phyloP scores from a whole-genome alignment of 1,140 invertebrate genomes.

The Tetranychus cinnabarinus region DNA sequence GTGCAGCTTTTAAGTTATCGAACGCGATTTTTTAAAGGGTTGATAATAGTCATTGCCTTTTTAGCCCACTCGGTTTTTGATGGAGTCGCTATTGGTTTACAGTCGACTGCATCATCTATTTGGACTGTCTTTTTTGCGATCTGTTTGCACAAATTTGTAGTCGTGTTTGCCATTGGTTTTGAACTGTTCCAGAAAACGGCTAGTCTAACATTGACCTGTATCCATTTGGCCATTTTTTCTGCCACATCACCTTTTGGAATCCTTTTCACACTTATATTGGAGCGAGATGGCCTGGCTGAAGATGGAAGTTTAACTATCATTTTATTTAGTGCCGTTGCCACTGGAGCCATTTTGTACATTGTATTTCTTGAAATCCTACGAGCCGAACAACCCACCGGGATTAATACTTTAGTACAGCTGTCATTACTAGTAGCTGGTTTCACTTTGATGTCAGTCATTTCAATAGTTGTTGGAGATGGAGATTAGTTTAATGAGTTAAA shows the following conservation, averaged over 20 bases:
- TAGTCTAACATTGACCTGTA: no score
- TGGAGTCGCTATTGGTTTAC: conserved; percentile 54
- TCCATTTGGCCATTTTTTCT: background rate
- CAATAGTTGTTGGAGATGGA: background rate
- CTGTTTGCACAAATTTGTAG: conserved; percentile 35
- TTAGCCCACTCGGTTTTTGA: conserved; percentile 77
- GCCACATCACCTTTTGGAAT: background rate
- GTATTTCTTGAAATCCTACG: conserved; percentile 72
- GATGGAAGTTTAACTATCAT: conserved; percentile 10
- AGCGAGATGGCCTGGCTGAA: background rate
- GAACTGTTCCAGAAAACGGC: background rate
- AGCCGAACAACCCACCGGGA: conserved; percentile 14
- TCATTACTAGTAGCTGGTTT: conserved; percentile 8
- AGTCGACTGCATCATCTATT: conserved; percentile 34
- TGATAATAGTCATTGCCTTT: conserved; percentile 30
- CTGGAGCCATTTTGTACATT: conserved; percentile 71
- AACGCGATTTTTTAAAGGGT: no score
- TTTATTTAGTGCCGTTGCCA: conserved; percentile 33
- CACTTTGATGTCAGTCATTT: conserved; percentile 3
- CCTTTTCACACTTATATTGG: background rate
- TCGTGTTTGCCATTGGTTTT: background rate
- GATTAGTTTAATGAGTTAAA: no score
- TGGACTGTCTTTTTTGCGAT: conserved; percentile 59
- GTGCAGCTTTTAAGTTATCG: no score
- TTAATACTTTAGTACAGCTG: conserved; percentile 2